Evolutionary conservation across 2,888 invertebrate genomes (phyloP).

Genomic region (Zhuqinia jingwanae): DNA sequence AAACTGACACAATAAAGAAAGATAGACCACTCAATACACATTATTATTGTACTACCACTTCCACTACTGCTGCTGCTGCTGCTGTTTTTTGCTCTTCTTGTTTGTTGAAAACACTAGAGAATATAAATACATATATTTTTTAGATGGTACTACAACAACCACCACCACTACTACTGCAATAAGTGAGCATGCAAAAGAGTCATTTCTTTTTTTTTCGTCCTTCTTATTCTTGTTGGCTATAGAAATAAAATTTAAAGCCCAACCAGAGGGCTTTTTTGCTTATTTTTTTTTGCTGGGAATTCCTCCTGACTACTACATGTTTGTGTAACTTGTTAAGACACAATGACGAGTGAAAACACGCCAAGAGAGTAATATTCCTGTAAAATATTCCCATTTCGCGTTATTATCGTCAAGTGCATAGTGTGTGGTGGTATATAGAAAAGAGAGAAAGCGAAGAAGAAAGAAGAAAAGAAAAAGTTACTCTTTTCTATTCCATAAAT

Average conservation of each 20-base stretch:
- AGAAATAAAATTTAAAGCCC: slow-evolving; percentile 43
- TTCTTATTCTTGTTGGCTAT: not conserved
- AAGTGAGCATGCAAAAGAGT: slow-evolving; percentile 36
- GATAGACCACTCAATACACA: slow-evolving; percentile 32
- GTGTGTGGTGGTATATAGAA: too few relatives aligned
- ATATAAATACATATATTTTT: too few relatives aligned
- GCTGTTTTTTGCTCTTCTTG: too few relatives aligned
- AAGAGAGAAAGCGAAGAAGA: too few relatives aligned
- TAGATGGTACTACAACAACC: too few relatives aligned
- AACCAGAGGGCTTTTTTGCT: slow-evolving; percentile 55
- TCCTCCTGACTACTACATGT: too few relatives aligned
- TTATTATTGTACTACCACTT: not conserved
- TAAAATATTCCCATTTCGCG: slow-evolving; percentile 61
- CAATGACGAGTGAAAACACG: slow-evolving; percentile 59
- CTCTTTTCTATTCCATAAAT: not conserved
- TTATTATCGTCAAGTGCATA: slow-evolving; percentile 50
- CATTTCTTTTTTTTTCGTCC: slow-evolving; percentile 14
- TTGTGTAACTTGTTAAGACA: not conserved
- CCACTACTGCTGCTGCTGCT: not conserved
- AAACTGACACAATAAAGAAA: slow-evolving; percentile 32
- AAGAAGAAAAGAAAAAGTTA: not conserved
- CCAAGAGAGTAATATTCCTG: slow-evolving; percentile 58
- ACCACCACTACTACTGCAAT: too few relatives aligned
- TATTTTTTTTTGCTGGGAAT: too few relatives aligned
- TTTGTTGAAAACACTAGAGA: too few relatives aligned